Base-by-base conservation (phyloP, 1,140 invertebrate species). In the Ceratina japonica region DNA sequence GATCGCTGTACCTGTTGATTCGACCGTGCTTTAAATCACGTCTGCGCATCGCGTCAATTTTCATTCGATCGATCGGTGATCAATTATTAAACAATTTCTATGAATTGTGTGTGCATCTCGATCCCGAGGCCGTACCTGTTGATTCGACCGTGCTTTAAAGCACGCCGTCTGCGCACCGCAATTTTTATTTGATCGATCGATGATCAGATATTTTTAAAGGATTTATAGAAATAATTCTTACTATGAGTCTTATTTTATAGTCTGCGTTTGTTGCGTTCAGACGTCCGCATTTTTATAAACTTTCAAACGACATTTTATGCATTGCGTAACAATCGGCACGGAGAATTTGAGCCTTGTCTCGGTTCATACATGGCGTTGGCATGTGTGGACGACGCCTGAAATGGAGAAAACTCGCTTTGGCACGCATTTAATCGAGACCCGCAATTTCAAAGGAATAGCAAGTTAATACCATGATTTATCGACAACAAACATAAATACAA, bases 1-100 rank as follows among this genome's bases (percentile, higher is more conserved):
- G 75, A 24, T 59, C 12, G 4, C 27, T 77, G 54, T 75, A 84
- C 82, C 77, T 84, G 82, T 84, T 84, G 82, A 84, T 83, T 80
- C 81, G 51, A 44, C 3, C 56, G 49, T 16, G 49, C 24, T 54
- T 66, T 83, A 75, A 80, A 84, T 83, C 44, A 58, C 56, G 27
- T 13, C 16, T 18, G 1, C 27, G 27, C 15, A n/a, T 18, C 54
- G 54, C 15, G 7, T 56, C 10, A 44, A 44, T 44, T 31, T 31
- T n/a, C n/a, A n/a, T n/a, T n/a, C n/a, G n/a, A n/a, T n/a, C n/a
- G 7, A 37, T 37, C 37, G 37, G 37, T 37, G 7, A 37, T 37
- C 37, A 37, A 37, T 37, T 37, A 3, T 7, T 37, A 7, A 37
- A 37, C 37, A 37, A 7, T 37, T 37, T 37, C 37, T 37, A 7